phyloP scores from a whole-genome alignment of 1,140 invertebrate species.

The Drosophila quadrilineata region DNA sequence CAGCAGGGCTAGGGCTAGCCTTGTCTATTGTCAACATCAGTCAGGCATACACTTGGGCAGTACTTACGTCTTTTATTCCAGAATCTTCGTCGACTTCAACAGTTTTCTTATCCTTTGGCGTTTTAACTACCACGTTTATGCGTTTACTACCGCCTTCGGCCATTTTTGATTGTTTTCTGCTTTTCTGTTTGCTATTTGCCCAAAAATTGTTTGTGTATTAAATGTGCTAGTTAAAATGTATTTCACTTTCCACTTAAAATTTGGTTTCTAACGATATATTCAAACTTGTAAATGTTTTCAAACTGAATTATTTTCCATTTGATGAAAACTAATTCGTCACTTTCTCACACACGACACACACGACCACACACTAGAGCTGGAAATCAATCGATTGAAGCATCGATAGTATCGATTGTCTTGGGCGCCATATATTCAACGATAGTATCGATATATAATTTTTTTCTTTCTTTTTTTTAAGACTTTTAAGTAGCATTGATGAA shows the following conservation, averaged over 20 bases:
- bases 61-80: constrained; percentile 93
- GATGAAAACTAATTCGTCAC: constrained; percentile 81
- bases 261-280: constrained; percentile 26
- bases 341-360: constrained; percentile 67
- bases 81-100: constrained; percentile 93
- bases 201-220: too few species aligned
- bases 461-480: too few species aligned
- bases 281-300: constrained; percentile 64
- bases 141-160: constrained; percentile 85
- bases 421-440: too few species aligned
- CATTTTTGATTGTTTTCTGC: constrained; percentile 82
- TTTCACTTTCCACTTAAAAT: constrained; percentile 24
- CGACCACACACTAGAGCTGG: constrained; percentile 47
- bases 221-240: too few species aligned
- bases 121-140: constrained; percentile 96
- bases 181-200: constrained; percentile 26
- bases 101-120: constrained; percentile 96
- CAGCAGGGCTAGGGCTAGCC: neutral
- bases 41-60: neutral
- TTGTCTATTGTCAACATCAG: neutral
- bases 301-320: constrained; percentile 79
- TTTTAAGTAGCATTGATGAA: too few species aligned
- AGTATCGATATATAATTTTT: too few species aligned
- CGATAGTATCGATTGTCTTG: too few species aligned
- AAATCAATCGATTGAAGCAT: too few species aligned